Percentiles rank a stretch among this genome's conserved stretches.
Conservation (phyloP, 2,888 invertebrate genomes). For the Ormyrus pomaceus region DNA sequence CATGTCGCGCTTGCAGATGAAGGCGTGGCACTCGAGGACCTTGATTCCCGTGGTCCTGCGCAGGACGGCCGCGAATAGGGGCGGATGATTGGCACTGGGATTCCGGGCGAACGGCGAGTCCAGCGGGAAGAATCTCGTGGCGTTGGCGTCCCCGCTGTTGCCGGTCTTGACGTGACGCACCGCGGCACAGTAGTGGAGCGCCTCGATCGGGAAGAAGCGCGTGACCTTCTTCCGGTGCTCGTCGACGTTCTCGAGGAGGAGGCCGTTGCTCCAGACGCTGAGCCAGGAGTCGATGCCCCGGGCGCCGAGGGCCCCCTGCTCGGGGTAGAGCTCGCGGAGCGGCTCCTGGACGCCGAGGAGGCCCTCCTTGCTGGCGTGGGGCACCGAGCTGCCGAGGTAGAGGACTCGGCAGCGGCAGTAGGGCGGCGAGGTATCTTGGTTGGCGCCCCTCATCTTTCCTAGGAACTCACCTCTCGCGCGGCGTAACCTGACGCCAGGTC, state of each 20-base stretch:
- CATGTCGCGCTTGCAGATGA: slow-evolving; percentile 96
- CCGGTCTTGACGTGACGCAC: slow-evolving; percentile 86
- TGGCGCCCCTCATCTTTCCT: slow-evolving; percentile 70
- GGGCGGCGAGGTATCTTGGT: slow-evolving; percentile 89
- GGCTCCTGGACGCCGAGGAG: slow-evolving; percentile 98
- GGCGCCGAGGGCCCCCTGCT: slow-evolving; percentile 91
- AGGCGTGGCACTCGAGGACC: slow-evolving; percentile 98
- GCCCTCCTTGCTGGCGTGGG: slow-evolving; percentile 98
- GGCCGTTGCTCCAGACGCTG: slow-evolving; percentile 97
- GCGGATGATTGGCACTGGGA: slow-evolving; percentile 95
- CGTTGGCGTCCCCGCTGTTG: slow-evolving; percentile 77
- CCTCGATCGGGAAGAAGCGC: slow-evolving; percentile 96
- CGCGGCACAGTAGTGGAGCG: slow-evolving; percentile 96
- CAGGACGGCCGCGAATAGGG: slow-evolving; percentile 96
- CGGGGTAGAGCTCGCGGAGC: slow-evolving; percentile 95
- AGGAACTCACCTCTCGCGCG: slow-evolving; percentile 14
- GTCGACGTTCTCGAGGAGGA: slow-evolving; percentile 96
- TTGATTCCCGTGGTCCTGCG: slow-evolving; percentile 97
- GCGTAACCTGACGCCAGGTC: slow-evolving; percentile 48
- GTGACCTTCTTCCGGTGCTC: slow-evolving; percentile 96
- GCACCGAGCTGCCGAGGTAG: slow-evolving; percentile 96
- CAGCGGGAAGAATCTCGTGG: slow-evolving; percentile 93
- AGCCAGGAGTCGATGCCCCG: slow-evolving; percentile 97
- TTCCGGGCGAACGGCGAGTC: slow-evolving; percentile 97
- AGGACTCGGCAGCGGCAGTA: slow-evolving; percentile 97